These are phyloP conservation scores for Parnassius mnemosyne DNA, from an alignment of 2,888 invertebrate genomes.

Conservation along the genomic window DNA sequence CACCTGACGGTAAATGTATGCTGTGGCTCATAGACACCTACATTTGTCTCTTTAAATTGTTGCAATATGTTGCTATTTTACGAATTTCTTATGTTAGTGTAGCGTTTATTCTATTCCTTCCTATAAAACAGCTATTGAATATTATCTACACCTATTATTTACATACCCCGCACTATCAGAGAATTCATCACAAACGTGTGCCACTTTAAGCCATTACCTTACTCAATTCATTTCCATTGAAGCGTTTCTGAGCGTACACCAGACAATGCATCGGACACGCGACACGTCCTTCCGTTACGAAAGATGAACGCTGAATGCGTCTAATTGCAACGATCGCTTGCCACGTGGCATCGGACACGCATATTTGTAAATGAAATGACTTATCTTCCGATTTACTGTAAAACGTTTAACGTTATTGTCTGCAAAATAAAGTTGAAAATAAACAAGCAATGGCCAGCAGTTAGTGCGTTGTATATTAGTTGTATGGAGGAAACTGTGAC, in stretches of 20 bases:
- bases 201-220: constrained; percentile 61
- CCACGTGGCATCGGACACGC: constrained; percentile 60
- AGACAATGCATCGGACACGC: constrained; percentile 42
- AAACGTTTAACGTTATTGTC: not conserved
- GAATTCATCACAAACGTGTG: constrained; percentile 28
- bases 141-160: not conserved
- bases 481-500: constrained; percentile 55
- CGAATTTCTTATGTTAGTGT: no score
- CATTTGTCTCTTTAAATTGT: no score
- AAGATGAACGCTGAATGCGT: constrained; percentile 56
- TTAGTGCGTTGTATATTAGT: constrained; percentile 22
- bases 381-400: constrained; percentile 16
- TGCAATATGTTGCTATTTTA: no score
- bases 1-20: no score
- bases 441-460: not conserved
- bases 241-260: constrained; percentile 51
- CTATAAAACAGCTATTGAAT: no score
- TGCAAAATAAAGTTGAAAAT: constrained; percentile 24
- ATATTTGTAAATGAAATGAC: constrained; percentile 34
- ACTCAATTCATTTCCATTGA: constrained; percentile 59
- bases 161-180: not conserved
- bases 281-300: constrained; percentile 43
- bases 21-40: no score
- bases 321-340: constrained; percentile 66
- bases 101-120: no score